phyloP scores from a whole-genome alignment of 2,888 invertebrate species.

The Drosophila quinaria region DNA sequence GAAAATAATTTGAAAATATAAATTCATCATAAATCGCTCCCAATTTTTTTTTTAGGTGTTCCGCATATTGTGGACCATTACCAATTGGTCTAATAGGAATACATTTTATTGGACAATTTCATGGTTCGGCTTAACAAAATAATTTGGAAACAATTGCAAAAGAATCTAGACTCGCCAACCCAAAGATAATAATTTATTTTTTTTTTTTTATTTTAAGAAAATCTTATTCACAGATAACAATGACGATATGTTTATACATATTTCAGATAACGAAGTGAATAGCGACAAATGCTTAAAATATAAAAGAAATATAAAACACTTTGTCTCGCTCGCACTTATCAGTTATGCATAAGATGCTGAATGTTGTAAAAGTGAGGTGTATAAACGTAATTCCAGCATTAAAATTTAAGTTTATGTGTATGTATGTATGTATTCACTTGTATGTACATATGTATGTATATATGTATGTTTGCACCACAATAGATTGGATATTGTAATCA shows the following conservation, averaged over 20 bases:
- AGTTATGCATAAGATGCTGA: constrained; percentile 1
- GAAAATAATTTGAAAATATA: too few species aligned
- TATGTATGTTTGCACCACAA: constrained; percentile 8
- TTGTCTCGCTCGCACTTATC: constrained; percentile 8
- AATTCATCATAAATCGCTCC: too few species aligned
- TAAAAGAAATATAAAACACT: constrained; percentile 10
- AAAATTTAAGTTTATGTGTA: constrained; percentile 4
- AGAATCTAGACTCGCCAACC: background rate
- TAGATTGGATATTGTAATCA: constrained; percentile 2
- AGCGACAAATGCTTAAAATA: constrained; percentile 11
- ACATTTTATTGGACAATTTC: background rate
- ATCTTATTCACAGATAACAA: background rate
- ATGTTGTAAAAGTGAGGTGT: constrained; percentile 11
- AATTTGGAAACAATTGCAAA: background rate
- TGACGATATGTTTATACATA: constrained; percentile 1
- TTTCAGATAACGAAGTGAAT: background rate
- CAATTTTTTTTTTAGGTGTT: too few species aligned
- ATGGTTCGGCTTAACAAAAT: background rate
- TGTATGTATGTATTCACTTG: constrained; percentile 5
- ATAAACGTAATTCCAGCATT: constrained; percentile 19
- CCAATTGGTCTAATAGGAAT: background rate
- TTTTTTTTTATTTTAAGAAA: constrained; percentile 1
- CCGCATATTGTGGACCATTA: too few species aligned
- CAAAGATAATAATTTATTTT: background rate
- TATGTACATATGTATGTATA: constrained; percentile 14